These are phyloP conservation scores for Calliopsis andreniformis DNA, from an alignment of 1,140 invertebrate species.

Conservation along the genomic window DNA sequence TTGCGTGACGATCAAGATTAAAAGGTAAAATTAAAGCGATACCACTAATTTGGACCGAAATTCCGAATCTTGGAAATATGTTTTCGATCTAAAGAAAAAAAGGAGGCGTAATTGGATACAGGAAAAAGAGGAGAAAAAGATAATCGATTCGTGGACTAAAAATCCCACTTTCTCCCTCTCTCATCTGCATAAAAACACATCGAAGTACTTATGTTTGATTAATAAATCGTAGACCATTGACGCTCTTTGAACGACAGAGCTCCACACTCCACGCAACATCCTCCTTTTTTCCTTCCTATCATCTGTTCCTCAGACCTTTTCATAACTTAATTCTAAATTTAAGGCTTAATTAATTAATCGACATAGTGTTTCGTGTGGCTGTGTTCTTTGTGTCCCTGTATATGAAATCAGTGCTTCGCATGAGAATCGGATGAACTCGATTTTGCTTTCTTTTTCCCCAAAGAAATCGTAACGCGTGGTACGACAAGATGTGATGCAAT, in stretches of 20 bases:
- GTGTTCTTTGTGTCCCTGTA: constrained; percentile 60
- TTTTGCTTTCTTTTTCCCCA: background rate
- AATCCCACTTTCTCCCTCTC: too few relatives aligned
- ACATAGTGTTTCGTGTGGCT: constrained; percentile 65
- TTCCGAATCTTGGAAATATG: background rate
- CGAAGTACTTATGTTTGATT: background rate
- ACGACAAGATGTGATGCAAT: background rate
- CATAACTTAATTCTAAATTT: constrained; percentile 68
- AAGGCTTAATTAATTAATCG: constrained; percentile 76
- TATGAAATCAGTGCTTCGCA: constrained; percentile 50
- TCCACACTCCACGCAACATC: background rate
- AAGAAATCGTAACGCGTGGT: too few relatives aligned
- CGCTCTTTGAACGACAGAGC: constrained; percentile 11
- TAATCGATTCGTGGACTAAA: background rate
- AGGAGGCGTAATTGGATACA: constrained; percentile 18
- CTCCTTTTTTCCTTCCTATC: background rate
- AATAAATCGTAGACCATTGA: constrained; percentile 4
- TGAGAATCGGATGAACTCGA: constrained; percentile 40
- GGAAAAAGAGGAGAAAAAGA: background rate
- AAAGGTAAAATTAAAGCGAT: constrained; percentile 15
- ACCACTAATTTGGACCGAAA: background rate
- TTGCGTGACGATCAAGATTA: constrained; percentile 45
- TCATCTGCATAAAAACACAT: constrained; percentile 7
- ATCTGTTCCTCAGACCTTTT: constrained; percentile 26
- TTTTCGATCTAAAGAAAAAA: background rate